Conservation (phyloP, 1,140 invertebrate genomes). For the Sweltsa coloradensis region DNA sequence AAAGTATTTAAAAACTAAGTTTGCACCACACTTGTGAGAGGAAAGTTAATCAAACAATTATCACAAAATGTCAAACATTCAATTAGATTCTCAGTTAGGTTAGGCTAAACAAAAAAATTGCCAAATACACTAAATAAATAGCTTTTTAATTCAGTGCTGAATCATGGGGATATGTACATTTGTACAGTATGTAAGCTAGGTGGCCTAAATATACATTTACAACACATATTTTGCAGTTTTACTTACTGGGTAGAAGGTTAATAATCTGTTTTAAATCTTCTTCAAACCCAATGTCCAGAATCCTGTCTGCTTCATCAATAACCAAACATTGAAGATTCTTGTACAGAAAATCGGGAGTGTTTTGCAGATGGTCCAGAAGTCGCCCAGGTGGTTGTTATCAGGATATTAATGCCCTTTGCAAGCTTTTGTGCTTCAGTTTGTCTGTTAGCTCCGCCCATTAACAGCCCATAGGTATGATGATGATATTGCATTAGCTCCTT, state of each 20-base stretch:
- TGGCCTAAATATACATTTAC: too few relatives aligned
- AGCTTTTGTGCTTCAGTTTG: conserved; percentile 89
- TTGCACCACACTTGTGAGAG: too few relatives aligned
- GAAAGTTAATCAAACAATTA: too few relatives aligned
- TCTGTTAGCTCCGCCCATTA: conserved; percentile 94
- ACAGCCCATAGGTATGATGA: conserved; percentile 67
- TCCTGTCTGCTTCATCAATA: conserved; percentile 98
- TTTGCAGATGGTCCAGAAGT: conserved; percentile 93
- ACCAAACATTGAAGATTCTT: conserved; percentile 96
- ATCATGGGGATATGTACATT: too few relatives aligned
- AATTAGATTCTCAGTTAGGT: too few relatives aligned
- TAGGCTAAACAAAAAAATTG: too few relatives aligned
- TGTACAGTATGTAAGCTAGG: too few relatives aligned
- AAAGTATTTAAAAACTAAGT: too few relatives aligned
- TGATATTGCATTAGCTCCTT: conserved; percentile 88
- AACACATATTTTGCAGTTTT: too few relatives aligned
- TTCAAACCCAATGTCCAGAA: conserved; percentile 98
- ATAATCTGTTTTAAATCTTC: conserved; percentile 98
- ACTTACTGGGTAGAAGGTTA: conserved; percentile 85
- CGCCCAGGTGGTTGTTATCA: conserved; percentile 99
- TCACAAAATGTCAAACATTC: too few relatives aligned
- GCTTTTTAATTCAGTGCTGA: too few relatives aligned
- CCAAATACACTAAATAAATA: too few relatives aligned
- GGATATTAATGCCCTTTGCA: conserved; percentile 86
- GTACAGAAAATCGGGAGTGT: conserved; percentile 86